These are phyloP conservation scores for Eucera pruinosa DNA, from an alignment of 2,888 invertebrate genomes.

Conservation along the genomic window DNA sequence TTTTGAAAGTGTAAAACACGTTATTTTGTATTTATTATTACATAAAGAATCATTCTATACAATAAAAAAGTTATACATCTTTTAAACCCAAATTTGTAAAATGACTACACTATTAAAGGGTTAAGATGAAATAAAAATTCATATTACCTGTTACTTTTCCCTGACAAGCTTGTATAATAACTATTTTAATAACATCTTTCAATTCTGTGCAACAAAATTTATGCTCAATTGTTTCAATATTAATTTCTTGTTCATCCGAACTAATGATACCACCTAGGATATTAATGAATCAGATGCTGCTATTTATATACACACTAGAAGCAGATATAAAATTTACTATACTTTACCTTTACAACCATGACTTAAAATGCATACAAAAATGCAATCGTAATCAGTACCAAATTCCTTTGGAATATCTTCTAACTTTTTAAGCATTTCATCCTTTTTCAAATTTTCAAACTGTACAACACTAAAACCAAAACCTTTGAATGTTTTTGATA, in stretches of 20 bases:
- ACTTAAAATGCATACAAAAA: conserved; percentile 84
- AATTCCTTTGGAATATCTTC: conserved; percentile 70
- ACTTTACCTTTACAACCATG: conserved; percentile 80
- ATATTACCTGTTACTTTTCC: conserved; percentile 76
- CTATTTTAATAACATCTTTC: conserved; percentile 85
- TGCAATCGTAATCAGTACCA: conserved; percentile 78
- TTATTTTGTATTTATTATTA: no score
- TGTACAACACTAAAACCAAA: conserved; percentile 81
- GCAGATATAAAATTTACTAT: conserved; percentile 5
- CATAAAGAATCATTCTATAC: no score
- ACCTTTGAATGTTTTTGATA: conserved; percentile 79
- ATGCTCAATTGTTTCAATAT: conserved; percentile 84
- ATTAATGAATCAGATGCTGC: conserved; percentile 3
- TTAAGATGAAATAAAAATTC: not conserved
- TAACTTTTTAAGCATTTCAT: conserved; percentile 71
- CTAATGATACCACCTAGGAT: conserved; percentile 83
- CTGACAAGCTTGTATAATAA: conserved; percentile 87
- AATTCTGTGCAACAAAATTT: conserved; percentile 84
- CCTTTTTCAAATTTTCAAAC: conserved; percentile 76
- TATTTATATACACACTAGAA: not conserved
- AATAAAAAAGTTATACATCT: no score
- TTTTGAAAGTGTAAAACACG: no score
- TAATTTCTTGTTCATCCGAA: conserved; percentile 85
- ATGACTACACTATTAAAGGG: no score
- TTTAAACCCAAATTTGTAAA: no score